Evolutionary conservation across 1,140 invertebrate species (phyloP).

Genomic region (Riptortus pedestris): DNA sequence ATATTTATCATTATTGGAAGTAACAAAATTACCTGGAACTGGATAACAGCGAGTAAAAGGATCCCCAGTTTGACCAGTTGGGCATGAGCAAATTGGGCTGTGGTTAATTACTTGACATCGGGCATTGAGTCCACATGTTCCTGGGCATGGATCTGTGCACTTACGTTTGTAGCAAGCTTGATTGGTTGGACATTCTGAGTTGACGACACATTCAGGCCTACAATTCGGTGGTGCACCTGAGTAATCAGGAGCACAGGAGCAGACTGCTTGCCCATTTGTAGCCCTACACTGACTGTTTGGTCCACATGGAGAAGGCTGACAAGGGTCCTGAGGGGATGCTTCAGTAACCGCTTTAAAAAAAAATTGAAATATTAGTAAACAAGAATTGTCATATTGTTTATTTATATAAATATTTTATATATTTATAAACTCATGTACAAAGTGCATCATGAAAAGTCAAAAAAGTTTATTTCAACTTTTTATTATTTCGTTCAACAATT

Average conservation of each 20-base stretch:
- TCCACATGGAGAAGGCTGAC: conserved; percentile 65
- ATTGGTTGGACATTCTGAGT: conserved; percentile 59
- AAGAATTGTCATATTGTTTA: not conserved
- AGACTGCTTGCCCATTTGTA: conserved; percentile 51
- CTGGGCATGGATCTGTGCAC: conserved; percentile 49
- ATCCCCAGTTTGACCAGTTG: conserved; percentile 39
- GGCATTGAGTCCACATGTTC: conserved; percentile 45
- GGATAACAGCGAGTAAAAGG: conserved; percentile 38
- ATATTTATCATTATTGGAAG: not conserved
- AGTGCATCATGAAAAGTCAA: too few species aligned
- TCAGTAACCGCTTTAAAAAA: conserved; percentile 32
- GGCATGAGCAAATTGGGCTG: conserved; percentile 41
- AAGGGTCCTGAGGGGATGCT: conserved; percentile 48
- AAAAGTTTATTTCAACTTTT: too few species aligned
- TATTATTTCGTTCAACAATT: too few species aligned
- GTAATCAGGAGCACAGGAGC: conserved; percentile 57
- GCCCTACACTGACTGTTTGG: conserved; percentile 59
- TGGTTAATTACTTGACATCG: conserved; percentile 45
- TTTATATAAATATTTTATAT: not conserved
- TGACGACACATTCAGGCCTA: conserved; percentile 63
- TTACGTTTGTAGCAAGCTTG: conserved; percentile 48
- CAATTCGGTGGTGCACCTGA: conserved; percentile 61
- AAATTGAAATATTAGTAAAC: not conserved
- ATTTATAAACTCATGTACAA: too few species aligned
- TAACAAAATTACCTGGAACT: conserved; percentile 19